Evolutionary conservation across 2,888 invertebrate species (phyloP).

Genomic region (Xestia sexstrigata): DNA sequence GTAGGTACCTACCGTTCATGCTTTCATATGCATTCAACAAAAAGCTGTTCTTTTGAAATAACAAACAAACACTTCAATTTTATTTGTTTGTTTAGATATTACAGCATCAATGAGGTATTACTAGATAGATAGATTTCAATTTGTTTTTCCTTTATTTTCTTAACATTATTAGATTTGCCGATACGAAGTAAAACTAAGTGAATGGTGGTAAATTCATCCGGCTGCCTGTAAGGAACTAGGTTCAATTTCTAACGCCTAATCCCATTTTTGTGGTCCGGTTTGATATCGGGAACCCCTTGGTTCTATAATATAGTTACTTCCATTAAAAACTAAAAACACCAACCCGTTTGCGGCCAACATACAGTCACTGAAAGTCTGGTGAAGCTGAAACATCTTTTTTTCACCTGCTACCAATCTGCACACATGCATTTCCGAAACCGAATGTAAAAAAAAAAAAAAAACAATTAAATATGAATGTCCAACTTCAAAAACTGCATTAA

Average conservation of each 20-base stretch:
- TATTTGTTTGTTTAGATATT: too few species aligned
- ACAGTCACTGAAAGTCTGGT: not conserved
- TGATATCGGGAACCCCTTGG: not conserved
- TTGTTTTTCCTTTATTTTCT: not conserved
- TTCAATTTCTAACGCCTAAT: not conserved
- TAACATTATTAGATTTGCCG: too few species aligned
- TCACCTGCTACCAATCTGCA: not conserved
- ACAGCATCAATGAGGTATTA: not conserved
- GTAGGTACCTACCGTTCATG: too few species aligned
- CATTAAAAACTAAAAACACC: not conserved
- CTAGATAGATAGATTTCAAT: not conserved
- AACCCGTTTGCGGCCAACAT: not conserved
- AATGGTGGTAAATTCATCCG: not conserved
- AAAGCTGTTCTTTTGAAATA: too few species aligned
- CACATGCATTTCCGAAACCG: not conserved
- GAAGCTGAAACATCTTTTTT: not conserved
- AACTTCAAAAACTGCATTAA: slow-evolving; percentile 17
- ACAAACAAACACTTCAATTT: too few species aligned
- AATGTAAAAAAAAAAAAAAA: too few species aligned
- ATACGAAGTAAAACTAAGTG: not conserved
- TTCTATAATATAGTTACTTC: not conserved
- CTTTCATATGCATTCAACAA: too few species aligned
- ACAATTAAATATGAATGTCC: too few species aligned
- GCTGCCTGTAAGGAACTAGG: not conserved
- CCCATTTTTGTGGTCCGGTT: not conserved